phyloP scores from a whole-genome alignment of 2,113 vertebrate genomes.

The Podocnemis expansa region DNA sequence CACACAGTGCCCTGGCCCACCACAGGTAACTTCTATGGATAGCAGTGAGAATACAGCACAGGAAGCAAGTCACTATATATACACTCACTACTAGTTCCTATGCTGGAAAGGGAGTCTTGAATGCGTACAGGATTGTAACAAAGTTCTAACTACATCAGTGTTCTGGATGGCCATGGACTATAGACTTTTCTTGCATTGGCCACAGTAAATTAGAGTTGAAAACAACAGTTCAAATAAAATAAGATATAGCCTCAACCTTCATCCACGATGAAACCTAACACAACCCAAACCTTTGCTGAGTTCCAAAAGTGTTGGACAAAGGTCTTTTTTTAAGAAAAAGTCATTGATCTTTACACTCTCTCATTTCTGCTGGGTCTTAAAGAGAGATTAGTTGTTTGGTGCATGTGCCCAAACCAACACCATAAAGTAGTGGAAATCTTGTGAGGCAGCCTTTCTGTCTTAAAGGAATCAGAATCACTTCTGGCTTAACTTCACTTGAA shows the following conservation, averaged over 20 bases:
- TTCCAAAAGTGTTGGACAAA: not conserved
- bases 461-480: not conserved
- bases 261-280: not conserved
- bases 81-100: not conserved
- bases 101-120: not conserved
- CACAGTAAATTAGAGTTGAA: constrained; percentile 34
- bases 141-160: not conserved
- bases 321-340: not conserved
- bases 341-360: fast-evolving
- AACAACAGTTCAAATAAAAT: constrained; percentile 24
- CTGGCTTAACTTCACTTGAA: constrained; percentile 3
- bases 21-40: constrained; percentile 42
- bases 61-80: constrained; percentile 46
- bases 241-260: constrained; percentile 16
- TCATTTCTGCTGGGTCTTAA: not conserved
- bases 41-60: constrained; percentile 43
- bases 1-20: constrained; percentile 49
- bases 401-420: not conserved
- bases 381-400: not conserved
- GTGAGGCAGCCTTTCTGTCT: not conserved
- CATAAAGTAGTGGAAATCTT: constrained; percentile 1
- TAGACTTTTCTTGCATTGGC: constrained; percentile 11
- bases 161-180: not conserved
- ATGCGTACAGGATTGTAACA: not conserved
- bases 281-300: not conserved